Evolutionary conservation across 2,113 vertebrate species (phyloP).

Genomic region (Motacilla alba): DNA sequence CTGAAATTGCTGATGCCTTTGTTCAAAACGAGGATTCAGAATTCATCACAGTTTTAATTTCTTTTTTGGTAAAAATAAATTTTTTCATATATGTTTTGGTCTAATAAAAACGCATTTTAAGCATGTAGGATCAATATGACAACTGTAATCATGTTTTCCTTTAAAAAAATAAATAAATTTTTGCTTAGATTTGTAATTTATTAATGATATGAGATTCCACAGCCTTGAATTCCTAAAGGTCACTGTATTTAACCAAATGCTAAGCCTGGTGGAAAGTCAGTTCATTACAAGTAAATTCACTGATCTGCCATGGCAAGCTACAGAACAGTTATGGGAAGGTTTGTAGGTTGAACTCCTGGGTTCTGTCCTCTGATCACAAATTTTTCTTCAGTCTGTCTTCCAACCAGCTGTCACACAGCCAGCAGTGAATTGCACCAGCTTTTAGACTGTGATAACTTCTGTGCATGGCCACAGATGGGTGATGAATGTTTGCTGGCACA

Average conservation of each 20-base stretch:
- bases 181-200: background rate
- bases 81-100: background rate
- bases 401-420: background rate
- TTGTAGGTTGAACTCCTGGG: background rate
- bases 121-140: background rate
- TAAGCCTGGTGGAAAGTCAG: background rate
- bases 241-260: background rate
- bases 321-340: background rate
- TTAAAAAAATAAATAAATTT: background rate
- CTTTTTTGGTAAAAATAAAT: background rate
- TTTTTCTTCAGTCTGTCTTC: slow-evolving; percentile 13
- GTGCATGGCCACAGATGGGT: slow-evolving; percentile 22
- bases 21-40: background rate
- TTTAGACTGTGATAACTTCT: background rate
- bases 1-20: background rate
- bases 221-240: background rate
- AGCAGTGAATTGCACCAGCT: background rate
- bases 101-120: background rate
- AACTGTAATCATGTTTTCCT: background rate
- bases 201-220: background rate
- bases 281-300: background rate
- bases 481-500: slow-evolving; percentile 32
- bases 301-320: background rate
- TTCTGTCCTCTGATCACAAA: background rate
- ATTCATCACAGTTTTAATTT: background rate